Percentiles rank a stretch among this genome's conserved stretches.
Conservation (phyloP, 2,888 invertebrate genomes). For the Noctuana brunneofusca region DNA sequence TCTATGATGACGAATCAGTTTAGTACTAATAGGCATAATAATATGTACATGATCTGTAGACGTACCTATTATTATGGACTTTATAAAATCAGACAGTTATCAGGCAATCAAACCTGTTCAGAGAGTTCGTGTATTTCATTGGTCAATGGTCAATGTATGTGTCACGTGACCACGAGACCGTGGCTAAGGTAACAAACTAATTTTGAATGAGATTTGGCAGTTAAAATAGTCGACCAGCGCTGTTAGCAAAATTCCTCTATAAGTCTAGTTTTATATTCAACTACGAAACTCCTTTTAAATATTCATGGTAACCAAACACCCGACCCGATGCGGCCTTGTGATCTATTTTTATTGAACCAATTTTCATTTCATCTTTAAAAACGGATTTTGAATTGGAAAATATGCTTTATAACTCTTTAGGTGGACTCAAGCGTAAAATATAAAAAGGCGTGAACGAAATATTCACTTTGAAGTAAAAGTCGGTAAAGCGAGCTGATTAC, state of each 20-base stretch:
- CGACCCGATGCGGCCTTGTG: constrained; percentile 3
- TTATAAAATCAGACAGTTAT: too few species aligned
- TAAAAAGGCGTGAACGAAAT: constrained; percentile 58
- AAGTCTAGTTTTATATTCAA: constrained; percentile 7
- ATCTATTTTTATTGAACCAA: constrained; percentile 16
- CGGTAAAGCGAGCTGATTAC: constrained; percentile 69
- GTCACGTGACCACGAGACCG: too few species aligned
- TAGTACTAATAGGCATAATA: too few species aligned
- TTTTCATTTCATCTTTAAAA: constrained; percentile 13
- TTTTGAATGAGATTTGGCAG: constrained; percentile 5
- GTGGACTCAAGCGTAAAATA: constrained; percentile 21
- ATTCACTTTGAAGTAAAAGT: constrained; percentile 66
- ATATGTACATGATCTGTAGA: too few species aligned
- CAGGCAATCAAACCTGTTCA: too few species aligned
- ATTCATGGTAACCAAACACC: constrained; percentile 16
- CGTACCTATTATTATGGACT: too few species aligned
- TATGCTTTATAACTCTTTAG: constrained; percentile 21
- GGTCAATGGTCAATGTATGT: too few species aligned
- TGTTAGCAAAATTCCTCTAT: neutral
- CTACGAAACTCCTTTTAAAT: constrained; percentile 12
- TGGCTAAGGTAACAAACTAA: too few species aligned
- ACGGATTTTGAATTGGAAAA: constrained; percentile 16
- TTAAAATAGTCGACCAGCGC: neutral
- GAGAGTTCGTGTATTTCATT: too few species aligned
- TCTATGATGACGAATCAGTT: too few species aligned